Base-by-base conservation (phyloP, 1,140 invertebrate species). In the Pararge aegeria region DNA sequence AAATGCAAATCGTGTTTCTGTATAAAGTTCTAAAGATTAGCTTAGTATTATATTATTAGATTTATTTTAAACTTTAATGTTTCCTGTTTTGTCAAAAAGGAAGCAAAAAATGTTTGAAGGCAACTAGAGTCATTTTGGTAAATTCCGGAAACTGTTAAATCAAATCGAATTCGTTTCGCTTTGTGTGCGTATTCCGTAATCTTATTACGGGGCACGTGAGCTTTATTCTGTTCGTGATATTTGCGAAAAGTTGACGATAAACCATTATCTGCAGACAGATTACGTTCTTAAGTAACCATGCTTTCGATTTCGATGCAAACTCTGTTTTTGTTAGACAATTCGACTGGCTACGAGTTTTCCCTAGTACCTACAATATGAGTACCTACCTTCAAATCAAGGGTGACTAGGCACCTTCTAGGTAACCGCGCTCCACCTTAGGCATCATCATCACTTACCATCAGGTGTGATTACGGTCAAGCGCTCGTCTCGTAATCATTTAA, bases 141-240 rank as follows among this genome's bases (percentile, higher is more conserved):
- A 66, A 83, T 81, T 78, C 75, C 78, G 82, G 83, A 82, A 85
- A 78, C 76, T 68, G 67, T 78, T 72, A 70, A 73, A 78, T 64
- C 58, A 68, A 61, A 62, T 72, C 64, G 54, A 64, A 71, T 73
- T 72, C 58, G 59, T 69, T 70, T 67, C 65, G 68, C 64, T 79
- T 82, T 83, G 70, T 83, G 64, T 64, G n/a, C 50, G 49, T 83
- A 46, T 20, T 46, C 42, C 42, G 20, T 49, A 84, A 84, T 80
- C 81, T 70, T 76, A 71, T 84, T 81, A 74, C 67, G 38, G 44
- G 44, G 70, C 72, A 87, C 84, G 82, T 87, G 84, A 80, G 69
- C 75, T 65, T 79, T 74, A 61, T 79, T 69, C 55, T 27, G 79
- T 81, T 78, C 84, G 82, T 87, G 84, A 76, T 78, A 73, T 81